Evolutionary conservation across 2,888 invertebrate genomes (phyloP), one percentile per base, ranked within the genome.

Genomic region (Meteorus cinctellus): DNA sequence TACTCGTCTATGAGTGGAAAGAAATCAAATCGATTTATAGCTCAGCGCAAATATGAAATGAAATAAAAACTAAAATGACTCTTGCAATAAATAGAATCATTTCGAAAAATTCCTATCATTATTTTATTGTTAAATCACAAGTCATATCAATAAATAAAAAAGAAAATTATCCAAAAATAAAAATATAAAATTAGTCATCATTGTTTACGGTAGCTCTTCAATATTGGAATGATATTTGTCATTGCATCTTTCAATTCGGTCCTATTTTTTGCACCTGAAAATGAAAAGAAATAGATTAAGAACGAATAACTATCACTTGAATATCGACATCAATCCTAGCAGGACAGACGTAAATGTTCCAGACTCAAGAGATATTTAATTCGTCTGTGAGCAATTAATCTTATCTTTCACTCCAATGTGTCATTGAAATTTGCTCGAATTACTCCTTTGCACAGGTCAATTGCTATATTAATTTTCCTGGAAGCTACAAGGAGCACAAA

Each of bases 161-260:
- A 45, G 10, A 24, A 59, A 29, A 48, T 36, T 34, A 63, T 41
- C 27, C 45, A 62, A 45, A 29, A 55, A 60, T 14, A 67, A 62
- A 36, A 48, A 36, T 31, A 60, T 74, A 27, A 24, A 24, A 72
- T 70, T 67, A 71, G 41, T 12, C 41, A 31, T 90, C 90, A 93
- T 84, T 92, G 95, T 90, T 98, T 98, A 86, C 96, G 94, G 89
- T 97, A 99, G 89, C 97, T 97, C 87, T 96, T 95, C 81, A 98
- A 90, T 87, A 98, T 98, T 0, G 98, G 98, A 90, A 97, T 97
- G 86, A 99, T 98, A 86, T 96, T 96, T 83, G 96, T 96, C 83
- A 99, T 92, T 19, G 98, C 97, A 87, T 98, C 98, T 89, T 95
- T 95, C 62, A 99, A 96, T 86, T 98, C 98, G 86, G 93, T 93